Evolutionary conservation across 1,140 invertebrate genomes (phyloP).

Genomic region (Lerema accius): DNA sequence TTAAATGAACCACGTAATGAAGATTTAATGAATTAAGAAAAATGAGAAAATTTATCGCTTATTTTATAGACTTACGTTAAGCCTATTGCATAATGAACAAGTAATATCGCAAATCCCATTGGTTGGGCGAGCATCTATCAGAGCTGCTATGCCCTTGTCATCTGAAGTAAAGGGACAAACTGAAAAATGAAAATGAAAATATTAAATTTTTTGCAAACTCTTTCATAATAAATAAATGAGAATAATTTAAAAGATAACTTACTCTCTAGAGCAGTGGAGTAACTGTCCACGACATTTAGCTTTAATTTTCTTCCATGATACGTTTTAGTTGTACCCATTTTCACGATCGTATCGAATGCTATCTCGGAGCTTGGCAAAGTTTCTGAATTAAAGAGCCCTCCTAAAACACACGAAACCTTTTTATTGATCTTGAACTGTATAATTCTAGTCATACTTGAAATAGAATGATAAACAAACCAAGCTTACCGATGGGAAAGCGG

Average conservation of each 20-base stretch:
- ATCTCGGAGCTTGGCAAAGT: conserved; percentile 48
- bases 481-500: conserved; percentile 46
- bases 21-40: too few species aligned
- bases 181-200: conserved; percentile 38
- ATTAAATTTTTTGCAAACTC: background rate
- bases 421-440: background rate
- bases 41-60: too few species aligned
- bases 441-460: background rate
- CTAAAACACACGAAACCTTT: conserved; percentile 49
- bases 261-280: conserved; percentile 68
- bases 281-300: conserved; percentile 58
- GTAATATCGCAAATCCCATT: conserved; percentile 65
- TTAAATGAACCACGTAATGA: too few species aligned
- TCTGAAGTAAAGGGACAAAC: conserved; percentile 62
- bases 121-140: conserved; percentile 67
- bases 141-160: conserved; percentile 56
- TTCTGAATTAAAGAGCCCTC: conserved; percentile 62
- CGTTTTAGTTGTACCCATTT: conserved; percentile 44
- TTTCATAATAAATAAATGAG: background rate
- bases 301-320: conserved; percentile 53
- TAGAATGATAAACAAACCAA: background rate
- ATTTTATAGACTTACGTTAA: conserved; percentile 67
- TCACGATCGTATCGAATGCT: conserved; percentile 57
- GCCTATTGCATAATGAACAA: conserved; percentile 65
- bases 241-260: conserved; percentile 38